Percentiles rank a stretch among this genome's conserved stretches.
Conservation (phyloP, 2,888 invertebrate species). For the Saturnia japonica region DNA sequence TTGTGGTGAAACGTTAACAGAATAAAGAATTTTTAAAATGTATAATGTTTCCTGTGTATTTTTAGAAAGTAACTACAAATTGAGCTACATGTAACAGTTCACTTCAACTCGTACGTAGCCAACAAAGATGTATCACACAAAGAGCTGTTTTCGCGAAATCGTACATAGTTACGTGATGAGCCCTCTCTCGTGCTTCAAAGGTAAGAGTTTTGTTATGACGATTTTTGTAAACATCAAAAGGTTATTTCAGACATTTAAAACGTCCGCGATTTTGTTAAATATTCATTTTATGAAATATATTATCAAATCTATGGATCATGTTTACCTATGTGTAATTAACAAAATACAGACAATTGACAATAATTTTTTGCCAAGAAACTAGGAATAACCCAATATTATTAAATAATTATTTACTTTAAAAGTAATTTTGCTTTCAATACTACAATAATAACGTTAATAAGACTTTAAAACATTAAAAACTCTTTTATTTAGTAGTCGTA, state of each 20-base stretch:
- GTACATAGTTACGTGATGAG: slow-evolving; percentile 57
- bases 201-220: slow-evolving; percentile 20
- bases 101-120: slow-evolving; percentile 40
- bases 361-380: no score
- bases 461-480: no score
- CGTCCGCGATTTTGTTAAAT: not conserved
- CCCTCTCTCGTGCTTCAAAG: slow-evolving; percentile 45
- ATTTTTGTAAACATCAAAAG: slow-evolving; percentile 20
- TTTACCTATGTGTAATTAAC: no score
- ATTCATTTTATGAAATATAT: not conserved
- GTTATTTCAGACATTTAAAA: slow-evolving; percentile 20
- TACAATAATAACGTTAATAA: no score
- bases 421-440: no score
- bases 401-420: no score
- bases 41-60: not conserved
- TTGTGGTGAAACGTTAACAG: no score
- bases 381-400: no score
- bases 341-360: no score
- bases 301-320: not conserved
- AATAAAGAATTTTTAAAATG: no score
- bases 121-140: slow-evolving; percentile 50
- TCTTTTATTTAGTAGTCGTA: no score
- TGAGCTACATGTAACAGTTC: slow-evolving; percentile 41
- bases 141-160: slow-evolving; percentile 50
- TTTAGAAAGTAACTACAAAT: slow-evolving; percentile 6